These are phyloP conservation scores for Clamator glandarius DNA, from an alignment of 2,797 vertebrate species.

Conservation along the genomic window DNA sequence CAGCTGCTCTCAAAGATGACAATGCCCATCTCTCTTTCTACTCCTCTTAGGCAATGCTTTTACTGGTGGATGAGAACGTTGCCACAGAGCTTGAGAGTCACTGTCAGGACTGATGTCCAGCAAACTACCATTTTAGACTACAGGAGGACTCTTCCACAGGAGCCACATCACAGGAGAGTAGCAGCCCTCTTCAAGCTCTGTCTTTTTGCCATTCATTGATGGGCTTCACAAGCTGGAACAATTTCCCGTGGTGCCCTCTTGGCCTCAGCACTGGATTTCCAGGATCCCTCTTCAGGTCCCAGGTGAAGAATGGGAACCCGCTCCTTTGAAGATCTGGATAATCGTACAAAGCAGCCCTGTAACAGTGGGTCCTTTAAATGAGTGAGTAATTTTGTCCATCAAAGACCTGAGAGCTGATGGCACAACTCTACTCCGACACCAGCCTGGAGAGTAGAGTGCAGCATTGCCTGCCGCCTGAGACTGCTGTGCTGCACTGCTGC, in stretches of 20 bases:
- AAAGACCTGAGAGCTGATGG: background rate
- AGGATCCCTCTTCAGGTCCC: background rate
- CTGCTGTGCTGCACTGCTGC: rapidly evolving
- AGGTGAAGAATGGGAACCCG: background rate
- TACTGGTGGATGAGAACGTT: background rate
- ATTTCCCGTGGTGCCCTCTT: background rate
- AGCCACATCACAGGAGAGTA: background rate
- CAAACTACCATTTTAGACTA: background rate
- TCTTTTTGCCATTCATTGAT: background rate
- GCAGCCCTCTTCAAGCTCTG: background rate
- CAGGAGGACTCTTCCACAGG: background rate
- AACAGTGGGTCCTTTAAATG: background rate
- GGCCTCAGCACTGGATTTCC: background rate
- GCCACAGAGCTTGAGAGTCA: background rate
- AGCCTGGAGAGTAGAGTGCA: background rate
- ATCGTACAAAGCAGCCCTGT: background rate
- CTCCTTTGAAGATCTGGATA: background rate
- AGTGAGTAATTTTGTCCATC: background rate
- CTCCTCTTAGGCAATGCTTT: background rate
- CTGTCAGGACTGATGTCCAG: background rate
- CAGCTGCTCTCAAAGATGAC: background rate
- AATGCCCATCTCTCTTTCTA: background rate
- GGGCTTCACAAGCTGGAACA: background rate
- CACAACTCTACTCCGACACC: background rate
- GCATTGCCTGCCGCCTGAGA: background rate